Base-by-base conservation (phyloP, 2,797 vertebrate genomes). In the Bovichtus diacanthus region DNA sequence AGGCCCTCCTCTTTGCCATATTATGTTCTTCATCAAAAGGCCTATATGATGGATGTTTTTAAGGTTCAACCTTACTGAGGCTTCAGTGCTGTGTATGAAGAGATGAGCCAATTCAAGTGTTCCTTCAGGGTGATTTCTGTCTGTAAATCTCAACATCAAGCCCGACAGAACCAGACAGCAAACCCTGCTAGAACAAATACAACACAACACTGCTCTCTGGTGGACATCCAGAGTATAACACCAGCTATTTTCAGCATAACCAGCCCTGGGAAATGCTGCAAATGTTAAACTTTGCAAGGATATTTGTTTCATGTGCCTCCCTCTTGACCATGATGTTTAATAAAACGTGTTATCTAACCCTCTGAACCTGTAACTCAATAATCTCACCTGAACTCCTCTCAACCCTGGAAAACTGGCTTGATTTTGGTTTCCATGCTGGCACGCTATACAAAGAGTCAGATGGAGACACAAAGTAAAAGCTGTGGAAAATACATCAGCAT, bases 141-240 rank as follows among this genome's bases (percentile, higher is more conserved):
- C 25, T 68, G 12, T 29, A 19, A 58, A 60, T 29, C 21, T 60
- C 6, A 43, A 49, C 39, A 46, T 70, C n/a, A 36, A 53, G 43
- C 2, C 18, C 21, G 11, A 36, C 12, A 39, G 7, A 21, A 25
- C 25, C 31, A 11, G 36, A 64, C 16, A 59, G 16, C 6, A 7
- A 13, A 38, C 1, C 2, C 39, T 5, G 1, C 3, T 2, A 11
- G 6, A 43, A 23, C 11, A 65, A 70, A 41, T 1, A 21, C 13
- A 50, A 34, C 21, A 4, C 50, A 50, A 46, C 9, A 69, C 76
- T 78, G 70, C 59, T 4, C 77, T 74, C 90, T 86, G 66, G 79
- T 86, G 91, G 76, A 51, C 43, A n/a, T 3, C 1, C 0, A 0
- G 12, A 21, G 70, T 16, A 83, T 11, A 51, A 68, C 61, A 67